Evolutionary conservation across 2,113 vertebrate genomes (phyloP), one percentile per base, ranked within the genome.

Genomic region (Anser cygnoides): DNA sequence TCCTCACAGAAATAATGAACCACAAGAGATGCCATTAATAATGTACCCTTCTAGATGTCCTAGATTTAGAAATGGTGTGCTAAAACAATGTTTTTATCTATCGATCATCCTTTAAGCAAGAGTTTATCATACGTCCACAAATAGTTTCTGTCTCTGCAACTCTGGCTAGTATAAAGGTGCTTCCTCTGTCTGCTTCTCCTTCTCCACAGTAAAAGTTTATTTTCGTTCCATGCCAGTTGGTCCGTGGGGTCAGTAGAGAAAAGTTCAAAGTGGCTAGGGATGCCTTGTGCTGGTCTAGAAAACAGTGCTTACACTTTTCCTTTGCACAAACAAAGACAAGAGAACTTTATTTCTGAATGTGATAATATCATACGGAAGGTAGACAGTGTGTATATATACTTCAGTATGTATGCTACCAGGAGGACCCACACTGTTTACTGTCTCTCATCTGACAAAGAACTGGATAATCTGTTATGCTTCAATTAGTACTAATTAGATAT

Each of bases 1-100:
- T 84, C 43, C 55, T 92, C 1, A 19, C 33, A 52, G 76, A 93
- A 86, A 91, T 93, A 95, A 92, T 55, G 86, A 94, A 86, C 89
- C 83, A 77, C 41, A 67, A 71, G 86, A 94, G 63, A 70, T 67
- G 22, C 20, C 37, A 90, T 96, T 86, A 92, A 92, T 95, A 95
- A 94, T 77, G 25, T 13, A 58, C 6, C 19, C 28, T 77, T 62
- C 85, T 89, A 77, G 44, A n/a, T 74, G 86, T 89, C 76, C 80
- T 84, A 74, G 28, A 46, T 94, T 89, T 55, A 89, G 83, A 86
- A 89, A 71, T 17, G 15, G 12, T 63, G 46, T 86, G 86, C 54
- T 89, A 52, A 91, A 86, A 7, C 39, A 89, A 20, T 57, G 67
- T 81, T 95, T 94, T 84, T 72, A 89, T 59, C 65, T 92, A 87